Evolutionary conservation across 2,888 invertebrate species (phyloP).

Genomic region (Dryobotodes eremita): DNA sequence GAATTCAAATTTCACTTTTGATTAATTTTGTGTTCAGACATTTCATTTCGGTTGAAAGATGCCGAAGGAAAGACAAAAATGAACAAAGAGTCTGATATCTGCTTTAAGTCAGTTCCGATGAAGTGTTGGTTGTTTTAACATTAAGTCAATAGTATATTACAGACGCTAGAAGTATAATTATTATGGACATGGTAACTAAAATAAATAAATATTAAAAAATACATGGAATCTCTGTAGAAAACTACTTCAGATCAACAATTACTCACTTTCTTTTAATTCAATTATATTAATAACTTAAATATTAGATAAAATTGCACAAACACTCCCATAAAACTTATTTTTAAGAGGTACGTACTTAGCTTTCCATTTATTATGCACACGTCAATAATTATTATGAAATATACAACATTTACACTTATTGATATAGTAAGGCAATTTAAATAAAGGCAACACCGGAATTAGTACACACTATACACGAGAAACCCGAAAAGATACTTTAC

Average conservation of each 20-base stretch:
- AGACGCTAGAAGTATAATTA: conserved; percentile 17
- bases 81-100: too few species aligned
- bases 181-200: conserved; percentile 18
- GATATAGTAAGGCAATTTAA: conserved; percentile 7
- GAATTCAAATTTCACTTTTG: not conserved
- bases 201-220: conserved; percentile 20
- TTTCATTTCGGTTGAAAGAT: not conserved
- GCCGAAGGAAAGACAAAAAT: not conserved
- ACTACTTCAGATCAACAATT: conserved; percentile 65
- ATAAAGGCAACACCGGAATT: conserved; percentile 15
- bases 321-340: conserved; percentile 35
- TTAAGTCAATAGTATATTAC: not conserved
- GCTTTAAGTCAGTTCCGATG: not conserved
- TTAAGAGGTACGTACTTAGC: conserved; percentile 52
- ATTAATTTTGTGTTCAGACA: not conserved
- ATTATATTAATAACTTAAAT: conserved; percentile 2
- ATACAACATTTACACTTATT: conserved; percentile 23
- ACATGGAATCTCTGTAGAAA: conserved; percentile 58
- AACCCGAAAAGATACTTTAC: not conserved
- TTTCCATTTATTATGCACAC: conserved; percentile 52
- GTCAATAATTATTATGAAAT: conserved; percentile 29
- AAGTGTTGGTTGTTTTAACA: not conserved
- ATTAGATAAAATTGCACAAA: conserved; percentile 43
- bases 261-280: conserved; percentile 46
- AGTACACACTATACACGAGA: not conserved